Evolutionary conservation across 2,888 invertebrate genomes (phyloP), one percentile per base, ranked within the genome.

Genomic region (Alcis repandata): DNA sequence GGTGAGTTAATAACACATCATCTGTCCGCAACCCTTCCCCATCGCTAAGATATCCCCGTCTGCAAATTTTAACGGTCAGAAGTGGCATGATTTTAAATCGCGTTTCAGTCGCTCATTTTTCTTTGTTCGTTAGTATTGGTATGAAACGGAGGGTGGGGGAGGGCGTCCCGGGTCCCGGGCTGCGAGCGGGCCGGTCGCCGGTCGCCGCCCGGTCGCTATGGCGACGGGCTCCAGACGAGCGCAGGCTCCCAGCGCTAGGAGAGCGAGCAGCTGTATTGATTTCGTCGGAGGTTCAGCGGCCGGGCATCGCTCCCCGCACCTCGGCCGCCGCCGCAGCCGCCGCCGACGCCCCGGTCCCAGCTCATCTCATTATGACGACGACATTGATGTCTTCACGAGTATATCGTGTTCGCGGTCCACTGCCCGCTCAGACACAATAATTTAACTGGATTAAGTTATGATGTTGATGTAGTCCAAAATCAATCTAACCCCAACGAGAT

Each of bases 241-340:
- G 87, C 84, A 74, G 74, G 76, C 78, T 76, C 77, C 80, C 84
- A 80, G 88, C 11, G 56, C 19, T 38, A 36, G 22, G 91, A 83
- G 91, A 83, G 91, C 89, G 91, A 89, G 94, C 93, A 94, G 95
- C 93, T 94, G 92, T 94, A 94, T 94, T 92, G 94, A 92, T 94
- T 92, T 94, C 89, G 93, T 89, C 84, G 74, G 79, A 83, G 83
- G 92, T 91, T 92, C 91, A 90, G 83, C 91, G 91, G 84, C 92
- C 90, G 87, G 74, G 79, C 74, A 72, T 73, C 80, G 52, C 76
- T 67, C 78, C 83, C 76, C 78, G 69, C 80, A 79, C 74, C 75
- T 63, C 74, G 63, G 69, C 77, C 79, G 15, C 36, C 76, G 69
- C 67, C 73, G 67, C 71, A 77, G 20, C 45, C n/a, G n/a, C n/a